Base-by-base conservation (phyloP, 2,888 invertebrate genomes). In the Himalopsyche kuldschensis region DNA sequence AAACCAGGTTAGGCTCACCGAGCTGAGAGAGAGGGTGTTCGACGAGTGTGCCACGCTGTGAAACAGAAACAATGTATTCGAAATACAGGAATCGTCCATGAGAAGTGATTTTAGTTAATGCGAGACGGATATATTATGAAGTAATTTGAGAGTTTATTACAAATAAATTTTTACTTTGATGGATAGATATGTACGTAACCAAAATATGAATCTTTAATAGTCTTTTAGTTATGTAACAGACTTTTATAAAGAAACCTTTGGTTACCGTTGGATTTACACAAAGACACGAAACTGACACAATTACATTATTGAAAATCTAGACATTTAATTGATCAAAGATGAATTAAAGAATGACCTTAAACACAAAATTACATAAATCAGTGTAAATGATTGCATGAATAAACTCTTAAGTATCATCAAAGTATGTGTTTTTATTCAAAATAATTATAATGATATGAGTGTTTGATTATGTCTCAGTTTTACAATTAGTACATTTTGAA, bases 171-270 rank as follows among this genome's bases (percentile, higher is more conserved):
- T 69, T 82, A 69, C 55, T 77, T 78, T 69, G 55, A 78, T 78
- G 55, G 47, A 32, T 82, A 82, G 82, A 79, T 82, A 75, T 82
- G 46, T 69, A 46, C 63, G 82, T 30, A 78, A 69, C 69, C 69
- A 69, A 69, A 69, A 69, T 55, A 82, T 77, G 78, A 83, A 81
- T 78, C 81, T 78, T 41, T 24, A n/a, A 47, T 84, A 83, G 78
- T 81, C 78, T 83, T 83, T 83, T 80, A 79, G 48, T 84, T 82
- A 80, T 80, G 84, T 84, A 82, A 27, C 82, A 80, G 80, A 84
- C 77, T 81, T 75, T 69, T 69, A 11, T 76, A 41, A 41, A 15
- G 11, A 15, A 41, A 15, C 11, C 41, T 41, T 41, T 41, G 41
- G 41, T 41, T 41, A 41, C 15, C 41, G 41, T 41, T 41, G 15